Evolutionary conservation across 2,113 vertebrate species (phyloP).

Genomic region (Anolis sagrei): DNA sequence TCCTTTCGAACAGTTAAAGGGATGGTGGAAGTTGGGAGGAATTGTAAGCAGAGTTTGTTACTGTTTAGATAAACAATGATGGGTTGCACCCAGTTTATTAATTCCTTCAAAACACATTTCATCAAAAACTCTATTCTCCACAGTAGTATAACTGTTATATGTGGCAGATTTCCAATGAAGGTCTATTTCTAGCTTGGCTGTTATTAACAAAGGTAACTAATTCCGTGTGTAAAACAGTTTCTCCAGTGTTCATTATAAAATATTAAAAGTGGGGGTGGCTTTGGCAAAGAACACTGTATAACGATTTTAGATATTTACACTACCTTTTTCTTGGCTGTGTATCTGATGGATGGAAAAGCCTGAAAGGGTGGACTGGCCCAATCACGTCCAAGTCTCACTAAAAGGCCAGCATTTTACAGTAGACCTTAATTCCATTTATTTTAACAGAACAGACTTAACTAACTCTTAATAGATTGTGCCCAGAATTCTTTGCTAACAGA

Average conservation of each 20-base stretch:
- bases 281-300: background rate
- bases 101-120: too few species aligned
- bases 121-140: too few species aligned
- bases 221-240: background rate
- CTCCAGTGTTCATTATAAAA: background rate
- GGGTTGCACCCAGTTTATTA: too few species aligned
- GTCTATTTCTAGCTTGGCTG: background rate
- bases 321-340: background rate
- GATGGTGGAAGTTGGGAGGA: too few species aligned
- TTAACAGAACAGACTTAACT: background rate
- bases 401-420: background rate
- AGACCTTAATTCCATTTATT: conserved; percentile 12
- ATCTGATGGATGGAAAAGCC: background rate
- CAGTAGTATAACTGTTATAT: background rate
- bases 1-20: too few species aligned
- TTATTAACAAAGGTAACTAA: background rate
- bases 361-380: background rate
- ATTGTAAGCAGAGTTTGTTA: too few species aligned
- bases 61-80: too few species aligned
- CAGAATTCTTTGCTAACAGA: background rate
- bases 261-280: background rate
- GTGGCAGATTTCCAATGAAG: background rate
- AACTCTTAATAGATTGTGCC: background rate
- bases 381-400: background rate
- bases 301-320: background rate